These are phyloP conservation scores for Eutrigla gurnardus DNA, from an alignment of 2,797 vertebrate genomes.

Conservation along the genomic window DNA sequence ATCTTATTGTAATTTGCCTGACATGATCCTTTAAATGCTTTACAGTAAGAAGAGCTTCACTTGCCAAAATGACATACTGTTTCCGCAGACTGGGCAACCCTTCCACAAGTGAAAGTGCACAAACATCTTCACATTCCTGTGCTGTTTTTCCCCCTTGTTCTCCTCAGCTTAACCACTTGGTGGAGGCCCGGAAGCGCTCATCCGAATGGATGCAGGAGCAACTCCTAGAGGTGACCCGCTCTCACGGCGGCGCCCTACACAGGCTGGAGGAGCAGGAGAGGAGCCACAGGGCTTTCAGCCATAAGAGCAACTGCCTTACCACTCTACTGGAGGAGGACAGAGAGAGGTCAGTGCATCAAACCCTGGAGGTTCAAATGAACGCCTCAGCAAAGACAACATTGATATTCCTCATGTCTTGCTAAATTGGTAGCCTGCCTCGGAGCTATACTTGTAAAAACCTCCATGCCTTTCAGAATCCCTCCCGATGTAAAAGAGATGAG, in stretches of 20 bases:
- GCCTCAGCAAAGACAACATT: slow-evolving; percentile 34
- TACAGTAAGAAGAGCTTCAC: neutral
- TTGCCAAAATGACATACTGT: neutral
- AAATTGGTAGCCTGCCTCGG: slow-evolving; percentile 30
- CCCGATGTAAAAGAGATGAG: slow-evolving; percentile 47
- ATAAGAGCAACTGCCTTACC: slow-evolving; percentile 88
- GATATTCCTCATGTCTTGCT: slow-evolving; percentile 33
- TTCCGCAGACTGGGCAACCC: neutral
- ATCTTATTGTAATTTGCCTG: neutral
- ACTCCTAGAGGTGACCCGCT: slow-evolving; percentile 87
- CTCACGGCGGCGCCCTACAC: slow-evolving; percentile 83
- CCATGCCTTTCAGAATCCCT: slow-evolving; percentile 42
- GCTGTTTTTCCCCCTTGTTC: slow-evolving; percentile 6
- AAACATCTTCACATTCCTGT: slow-evolving; percentile 1
- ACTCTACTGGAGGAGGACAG: slow-evolving; percentile 90
- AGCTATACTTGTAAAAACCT: slow-evolving; percentile 36
- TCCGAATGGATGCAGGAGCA: slow-evolving; percentile 87
- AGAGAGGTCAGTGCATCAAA: slow-evolving; percentile 85
- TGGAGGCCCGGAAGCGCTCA: slow-evolving; percentile 86
- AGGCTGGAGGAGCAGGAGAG: slow-evolving; percentile 90
- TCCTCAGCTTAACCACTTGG: slow-evolving; percentile 87
- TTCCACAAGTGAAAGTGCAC: neutral
- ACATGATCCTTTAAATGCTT: neutral
- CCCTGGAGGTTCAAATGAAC: slow-evolving; percentile 19
- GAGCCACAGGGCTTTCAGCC: slow-evolving; percentile 87